Evolutionary conservation across 2,797 vertebrate species (phyloP), one percentile per base, ranked within the genome.

Genomic region (Choloepus didactylus): DNA sequence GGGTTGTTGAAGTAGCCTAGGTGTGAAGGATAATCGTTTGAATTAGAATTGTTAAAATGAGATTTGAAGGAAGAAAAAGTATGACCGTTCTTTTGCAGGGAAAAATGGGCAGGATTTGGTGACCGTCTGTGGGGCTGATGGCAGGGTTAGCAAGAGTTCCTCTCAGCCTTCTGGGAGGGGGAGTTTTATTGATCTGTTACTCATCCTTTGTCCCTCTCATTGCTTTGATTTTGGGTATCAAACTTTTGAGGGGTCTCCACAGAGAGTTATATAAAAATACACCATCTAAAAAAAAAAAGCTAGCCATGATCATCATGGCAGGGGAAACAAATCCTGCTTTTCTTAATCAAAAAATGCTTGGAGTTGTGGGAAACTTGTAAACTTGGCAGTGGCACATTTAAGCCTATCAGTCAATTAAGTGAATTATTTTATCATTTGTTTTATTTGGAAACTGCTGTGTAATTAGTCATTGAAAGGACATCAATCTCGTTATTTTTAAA

Each of bases 401-500:
- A 93, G 60, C 80, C 75, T 94, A 69, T 96, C 86, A 62, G 93
- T 85, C 94, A 96, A 77, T 94, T 97, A 96, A 97, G 88, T 91
- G 79, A 67, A 92, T 88, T 95, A 91, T 96, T 92, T 96, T 96
- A 89, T 95, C 96, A 46, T 96, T 97, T 98, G 96, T 98, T 98
- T 98, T 94, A 93, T 95, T 98, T 98, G 97, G 97, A 95, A 77
- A 87, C 94, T 92, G 91, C 94, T 96, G 62, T 96, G 66, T 95
- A 95, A 93, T 94, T 97, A 97, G 97, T 97, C 96, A 96, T 96
- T 97, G 95, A 97, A 89, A 94, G 66, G 56, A 94, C 85, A 95
- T 93, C 77, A 86, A 27, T 96, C 95, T 96, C 80, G 38, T 25
- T 95, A 76, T 95, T 97, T 97, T 96, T 75, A 95, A 96, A 95